phyloP scores from a whole-genome alignment of 1,140 invertebrate species.

The Pemphigus obesinymphae region DNA sequence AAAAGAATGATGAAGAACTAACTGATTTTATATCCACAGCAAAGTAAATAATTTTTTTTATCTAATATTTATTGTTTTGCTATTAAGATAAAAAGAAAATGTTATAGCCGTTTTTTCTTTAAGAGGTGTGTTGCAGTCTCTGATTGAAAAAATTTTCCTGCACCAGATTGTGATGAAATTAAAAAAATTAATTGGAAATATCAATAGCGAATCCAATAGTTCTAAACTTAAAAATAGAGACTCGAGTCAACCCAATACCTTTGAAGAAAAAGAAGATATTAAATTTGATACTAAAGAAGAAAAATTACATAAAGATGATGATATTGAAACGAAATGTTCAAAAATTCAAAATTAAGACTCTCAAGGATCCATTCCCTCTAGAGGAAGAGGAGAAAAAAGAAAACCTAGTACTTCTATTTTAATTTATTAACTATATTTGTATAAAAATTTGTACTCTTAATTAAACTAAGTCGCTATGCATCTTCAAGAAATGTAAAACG shows the following conservation, averaged over 20 bases:
- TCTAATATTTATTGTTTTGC: neutral
- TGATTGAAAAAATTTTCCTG: slow-evolving; percentile 97
- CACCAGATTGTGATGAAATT: slow-evolving; percentile 82
- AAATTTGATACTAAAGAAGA: too few relatives aligned
- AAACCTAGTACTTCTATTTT: slow-evolving; percentile 54
- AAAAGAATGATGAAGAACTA: slow-evolving; percentile 93
- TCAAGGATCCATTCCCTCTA: slow-evolving; percentile 43
- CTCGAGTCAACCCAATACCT: too few relatives aligned
- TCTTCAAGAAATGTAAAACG: slow-evolving; percentile 66
- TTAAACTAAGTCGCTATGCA: slow-evolving; percentile 60
- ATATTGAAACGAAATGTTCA: too few relatives aligned
- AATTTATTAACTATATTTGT: neutral
- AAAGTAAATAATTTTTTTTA: slow-evolving; percentile 67
- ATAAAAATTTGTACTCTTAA: slow-evolving; percentile 12
- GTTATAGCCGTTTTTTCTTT: slow-evolving; percentile 41
- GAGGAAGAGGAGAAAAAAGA: slow-evolving; percentile 56
- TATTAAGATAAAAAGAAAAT: too few relatives aligned
- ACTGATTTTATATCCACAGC: slow-evolving; percentile 98
- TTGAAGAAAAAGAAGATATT: too few relatives aligned
- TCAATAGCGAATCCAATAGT: slow-evolving; percentile 45
- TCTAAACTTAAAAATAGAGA: slow-evolving; percentile 50
- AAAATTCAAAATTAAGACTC: too few relatives aligned
- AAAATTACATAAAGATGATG: too few relatives aligned
- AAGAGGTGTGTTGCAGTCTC: slow-evolving; percentile 85
- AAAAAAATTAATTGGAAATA: slow-evolving; percentile 67